Conservation (phyloP, 2,888 invertebrate genomes). For the Metallyticus violacea region DNA sequence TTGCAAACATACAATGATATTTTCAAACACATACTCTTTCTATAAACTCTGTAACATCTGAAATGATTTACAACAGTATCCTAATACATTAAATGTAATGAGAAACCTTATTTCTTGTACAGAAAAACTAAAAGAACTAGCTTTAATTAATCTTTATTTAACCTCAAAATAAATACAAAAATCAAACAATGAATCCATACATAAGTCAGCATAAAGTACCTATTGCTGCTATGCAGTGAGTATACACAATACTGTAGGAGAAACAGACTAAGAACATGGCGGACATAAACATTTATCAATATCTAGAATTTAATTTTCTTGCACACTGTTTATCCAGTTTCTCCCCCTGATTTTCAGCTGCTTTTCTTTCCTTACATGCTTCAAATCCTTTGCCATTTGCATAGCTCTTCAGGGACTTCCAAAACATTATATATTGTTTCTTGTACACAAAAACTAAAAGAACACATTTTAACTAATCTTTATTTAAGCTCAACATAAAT, state of each 20-base stretch:
- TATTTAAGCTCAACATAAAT: neutral
- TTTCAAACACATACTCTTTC: too few relatives aligned
- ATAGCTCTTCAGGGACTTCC: slow-evolving; percentile 74
- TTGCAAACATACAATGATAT: too few relatives aligned
- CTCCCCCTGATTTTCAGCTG: slow-evolving; percentile 49
- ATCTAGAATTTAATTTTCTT: neutral
- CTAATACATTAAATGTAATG: neutral
- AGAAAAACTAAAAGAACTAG: too few relatives aligned
- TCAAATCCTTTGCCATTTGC: slow-evolving; percentile 72
- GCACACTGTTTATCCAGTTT: neutral
- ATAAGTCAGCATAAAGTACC: neutral
- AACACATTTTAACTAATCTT: neutral
- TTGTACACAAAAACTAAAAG: too few relatives aligned
- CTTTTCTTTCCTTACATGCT: slow-evolving; percentile 62
- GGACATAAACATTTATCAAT: neutral
- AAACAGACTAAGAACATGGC: neutral
- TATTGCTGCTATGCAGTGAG: too few relatives aligned
- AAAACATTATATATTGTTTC: slow-evolving; percentile 47
- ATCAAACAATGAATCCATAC: neutral
- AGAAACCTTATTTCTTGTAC: neutral
- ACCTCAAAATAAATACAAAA: neutral
- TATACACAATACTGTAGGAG: too few relatives aligned
- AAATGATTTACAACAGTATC: too few relatives aligned
- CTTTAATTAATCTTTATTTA: neutral
- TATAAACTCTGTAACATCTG: too few relatives aligned